Percentiles rank a stretch among this genome's conserved stretches.
These are phyloP conservation scores for Mesocricetus auratus DNA, from an alignment of 2,113 vertebrate species.

Conservation along the genomic window DNA sequence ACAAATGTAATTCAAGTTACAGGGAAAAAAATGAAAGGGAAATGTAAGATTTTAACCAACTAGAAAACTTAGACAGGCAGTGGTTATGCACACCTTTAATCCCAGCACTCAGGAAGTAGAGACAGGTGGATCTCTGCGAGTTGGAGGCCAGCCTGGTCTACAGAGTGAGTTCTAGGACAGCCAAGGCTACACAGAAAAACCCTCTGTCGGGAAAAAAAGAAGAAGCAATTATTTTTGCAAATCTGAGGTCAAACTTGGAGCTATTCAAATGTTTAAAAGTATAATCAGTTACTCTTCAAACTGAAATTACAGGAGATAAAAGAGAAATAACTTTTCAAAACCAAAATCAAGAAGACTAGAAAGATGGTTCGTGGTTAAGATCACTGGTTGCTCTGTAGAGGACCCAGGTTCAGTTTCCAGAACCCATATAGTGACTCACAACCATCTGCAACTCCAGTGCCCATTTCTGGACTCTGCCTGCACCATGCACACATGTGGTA, in stretches of 20 bases:
- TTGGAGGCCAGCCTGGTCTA: not conserved
- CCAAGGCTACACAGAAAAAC: not conserved
- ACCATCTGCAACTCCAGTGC: not conserved
- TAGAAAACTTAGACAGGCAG: not conserved
- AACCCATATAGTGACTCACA: not conserved
- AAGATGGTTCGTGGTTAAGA: not conserved
- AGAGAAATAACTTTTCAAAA: constrained; percentile 25
- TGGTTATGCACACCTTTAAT: not conserved
- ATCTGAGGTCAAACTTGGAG: not conserved
- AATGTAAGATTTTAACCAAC: not conserved
- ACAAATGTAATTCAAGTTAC: not conserved
- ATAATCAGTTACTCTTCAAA: constrained; percentile 16
- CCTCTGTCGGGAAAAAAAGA: not conserved
- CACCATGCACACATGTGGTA: not conserved
- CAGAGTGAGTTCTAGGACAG: not conserved
- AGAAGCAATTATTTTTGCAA: not conserved
- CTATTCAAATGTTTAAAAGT: constrained; percentile 7
- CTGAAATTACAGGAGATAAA: constrained; percentile 5
- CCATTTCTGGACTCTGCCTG: not conserved
- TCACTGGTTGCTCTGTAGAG: not conserved
- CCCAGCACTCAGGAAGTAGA: not conserved
- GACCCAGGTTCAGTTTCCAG: not conserved
- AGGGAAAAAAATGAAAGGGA: not conserved
- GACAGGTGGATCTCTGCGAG: not conserved
- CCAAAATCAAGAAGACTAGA: not conserved